Percentiles rank a stretch among this genome's conserved stretches.
These are phyloP conservation scores for Peromyscus californicus DNA, from an alignment of 2,113 vertebrate genomes.

Conservation along the genomic window DNA sequence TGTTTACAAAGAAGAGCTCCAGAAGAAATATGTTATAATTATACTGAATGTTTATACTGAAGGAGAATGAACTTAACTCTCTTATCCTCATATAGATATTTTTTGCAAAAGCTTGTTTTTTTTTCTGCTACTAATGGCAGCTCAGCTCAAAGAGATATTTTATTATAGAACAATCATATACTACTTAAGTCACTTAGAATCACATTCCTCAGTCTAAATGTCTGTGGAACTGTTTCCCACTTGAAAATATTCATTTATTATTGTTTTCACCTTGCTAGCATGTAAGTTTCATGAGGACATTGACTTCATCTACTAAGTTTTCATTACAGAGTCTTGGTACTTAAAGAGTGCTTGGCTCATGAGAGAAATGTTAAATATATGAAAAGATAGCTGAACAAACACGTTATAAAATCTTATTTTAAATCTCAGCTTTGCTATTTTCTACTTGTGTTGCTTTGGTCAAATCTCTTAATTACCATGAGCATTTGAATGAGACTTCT, in stretches of 20 bases:
- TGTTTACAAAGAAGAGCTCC: neutral
- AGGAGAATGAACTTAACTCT: neutral
- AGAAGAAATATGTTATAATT: neutral
- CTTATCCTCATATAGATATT: neutral
- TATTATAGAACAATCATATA: neutral
- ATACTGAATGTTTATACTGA: neutral
- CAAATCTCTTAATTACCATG: neutral
- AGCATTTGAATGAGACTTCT: neutral
- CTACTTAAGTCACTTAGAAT: neutral
- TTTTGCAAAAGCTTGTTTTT: neutral
- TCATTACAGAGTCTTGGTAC: neutral
- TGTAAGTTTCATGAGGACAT: neutral
- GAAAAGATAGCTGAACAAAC: neutral
- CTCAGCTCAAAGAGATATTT: neutral
- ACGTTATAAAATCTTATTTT: neutral
- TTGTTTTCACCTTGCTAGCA: neutral
- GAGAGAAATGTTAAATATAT: neutral
- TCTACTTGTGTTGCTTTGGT: neutral
- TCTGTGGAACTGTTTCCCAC: constrained; percentile 11
- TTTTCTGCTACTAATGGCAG: neutral
- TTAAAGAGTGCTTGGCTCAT: neutral
- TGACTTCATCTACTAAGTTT: constrained; percentile 54
- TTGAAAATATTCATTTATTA: constrained; percentile 13
- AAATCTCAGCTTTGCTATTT: neutral
- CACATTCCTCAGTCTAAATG: neutral